A percentile compares a stretch with the other conserved stretches of the same genome.
phyloP scores from a whole-genome alignment of 23 tunicate species.

The Trididemnum clinides region DNA sequence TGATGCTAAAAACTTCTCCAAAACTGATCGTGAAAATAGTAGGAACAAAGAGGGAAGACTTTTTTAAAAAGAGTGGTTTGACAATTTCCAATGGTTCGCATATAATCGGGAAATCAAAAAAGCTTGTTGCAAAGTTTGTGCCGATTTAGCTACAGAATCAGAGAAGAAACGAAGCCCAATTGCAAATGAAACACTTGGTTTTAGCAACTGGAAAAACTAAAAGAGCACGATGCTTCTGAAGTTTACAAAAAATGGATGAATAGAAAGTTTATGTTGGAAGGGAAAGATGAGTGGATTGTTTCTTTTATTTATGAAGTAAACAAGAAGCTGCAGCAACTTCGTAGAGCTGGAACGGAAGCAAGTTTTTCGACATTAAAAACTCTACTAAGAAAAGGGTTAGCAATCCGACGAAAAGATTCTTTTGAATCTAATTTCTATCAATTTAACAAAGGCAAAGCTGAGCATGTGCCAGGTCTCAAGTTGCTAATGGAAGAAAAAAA shows the following conservation, averaged over 20 bases:
- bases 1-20: slow-evolving; percentile 3
- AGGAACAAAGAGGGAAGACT: slow-evolving; percentile 5
- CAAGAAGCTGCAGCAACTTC: slow-evolving; percentile 29
- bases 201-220: not conserved
- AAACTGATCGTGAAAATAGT: slow-evolving; percentile 12
- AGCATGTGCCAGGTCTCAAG: slow-evolving; percentile 24
- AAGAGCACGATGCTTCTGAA: slow-evolving; percentile 14
- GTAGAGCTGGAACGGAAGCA: slow-evolving; percentile 32
- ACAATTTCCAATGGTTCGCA: slow-evolving; percentile 8
- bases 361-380: slow-evolving; percentile 11
- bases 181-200: not conserved
- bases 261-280: slow-evolving; percentile 5
- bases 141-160: not conserved
- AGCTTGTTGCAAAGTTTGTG: slow-evolving; percentile 8
- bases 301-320: not conserved
- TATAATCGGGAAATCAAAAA: slow-evolving; percentile 10
- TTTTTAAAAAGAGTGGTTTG: slow-evolving; percentile 10
- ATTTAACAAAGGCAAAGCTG: slow-evolving; percentile 25
- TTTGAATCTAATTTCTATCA: slow-evolving; percentile 10
- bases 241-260: slow-evolving; percentile 22
- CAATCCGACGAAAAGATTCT: slow-evolving; percentile 29
- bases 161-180: not conserved
- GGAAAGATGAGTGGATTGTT: slow-evolving; percentile 20
- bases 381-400: slow-evolving; percentile 20
- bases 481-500: slow-evolving; percentile 28